phyloP scores from a whole-genome alignment of 1,140 invertebrate species.

The Meloidogyne chitwoodi region DNA sequence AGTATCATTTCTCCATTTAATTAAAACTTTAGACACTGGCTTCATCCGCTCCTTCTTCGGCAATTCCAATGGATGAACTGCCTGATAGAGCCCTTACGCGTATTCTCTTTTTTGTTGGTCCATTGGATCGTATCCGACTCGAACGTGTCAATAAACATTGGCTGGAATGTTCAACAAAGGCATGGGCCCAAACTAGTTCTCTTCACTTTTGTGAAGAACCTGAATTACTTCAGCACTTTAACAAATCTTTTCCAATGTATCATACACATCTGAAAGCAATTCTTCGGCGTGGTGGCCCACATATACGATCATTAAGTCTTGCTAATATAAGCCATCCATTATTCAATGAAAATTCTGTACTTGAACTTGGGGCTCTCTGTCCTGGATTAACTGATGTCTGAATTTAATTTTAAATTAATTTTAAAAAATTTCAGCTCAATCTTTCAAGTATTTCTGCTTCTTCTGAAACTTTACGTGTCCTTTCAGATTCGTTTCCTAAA shows the following conservation, averaged over 20 bases:
- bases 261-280: conserved; percentile 46
- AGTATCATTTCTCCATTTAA: too few species aligned
- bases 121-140: conserved; percentile 51
- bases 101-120: conserved; percentile 40
- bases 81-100: conserved; percentile 40
- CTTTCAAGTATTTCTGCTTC: conserved; percentile 42
- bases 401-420: background rate
- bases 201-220: conserved; percentile 14
- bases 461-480: conserved; percentile 30
- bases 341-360: conserved; percentile 48
- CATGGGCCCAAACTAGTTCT: conserved; percentile 11
- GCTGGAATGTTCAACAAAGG: conserved; percentile 53
- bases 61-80: conserved; percentile 39
- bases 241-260: conserved; percentile 43
- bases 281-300: conserved; percentile 43
- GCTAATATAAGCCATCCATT: conserved; percentile 47
- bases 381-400: conserved; percentile 42
- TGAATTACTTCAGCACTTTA: conserved; percentile 42
- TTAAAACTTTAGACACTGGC: conserved; percentile 16
- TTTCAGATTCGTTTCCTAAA: conserved; percentile 36
- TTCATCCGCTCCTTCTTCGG: background rate
- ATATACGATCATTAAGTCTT: conserved; percentile 47
- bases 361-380: conserved; percentile 47
- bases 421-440: conserved; percentile 40
- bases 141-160: conserved; percentile 55